Evolutionary conservation across 1,140 invertebrate genomes (phyloP).

Genomic region (Latrodectus geometricus): DNA sequence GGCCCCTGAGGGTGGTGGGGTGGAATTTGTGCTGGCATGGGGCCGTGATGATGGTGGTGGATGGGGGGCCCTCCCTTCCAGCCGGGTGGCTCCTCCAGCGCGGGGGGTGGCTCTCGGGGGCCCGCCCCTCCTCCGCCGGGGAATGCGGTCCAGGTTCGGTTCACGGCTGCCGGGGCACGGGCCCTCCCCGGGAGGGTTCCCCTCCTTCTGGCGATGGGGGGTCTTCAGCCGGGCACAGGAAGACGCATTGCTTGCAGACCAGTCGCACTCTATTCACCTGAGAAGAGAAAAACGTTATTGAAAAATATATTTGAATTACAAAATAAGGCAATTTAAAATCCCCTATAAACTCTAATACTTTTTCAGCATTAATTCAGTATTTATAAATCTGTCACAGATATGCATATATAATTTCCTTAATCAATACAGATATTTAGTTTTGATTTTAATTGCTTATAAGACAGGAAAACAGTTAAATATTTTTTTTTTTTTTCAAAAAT

Average conservation of each 20-base stretch:
- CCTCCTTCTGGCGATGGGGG: constrained; percentile 28
- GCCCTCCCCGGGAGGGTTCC: constrained; percentile 40
- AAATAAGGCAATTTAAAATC: not conserved
- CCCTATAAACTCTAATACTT: too few species aligned
- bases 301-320: not conserved
- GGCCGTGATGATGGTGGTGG: constrained; percentile 55
- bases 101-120: constrained; percentile 43
- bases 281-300: not conserved
- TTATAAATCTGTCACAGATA: too few species aligned
- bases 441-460: too few species aligned
- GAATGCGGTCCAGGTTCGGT: constrained; percentile 60
- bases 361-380: too few species aligned
- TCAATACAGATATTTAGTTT: too few species aligned
- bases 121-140: constrained; percentile 55
- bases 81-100: constrained; percentile 49
- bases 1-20: constrained; percentile 27
- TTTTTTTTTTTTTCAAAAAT: too few species aligned
- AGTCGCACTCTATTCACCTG: not conserved
- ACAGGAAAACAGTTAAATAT: too few species aligned
- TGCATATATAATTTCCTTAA: too few species aligned
- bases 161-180: constrained; percentile 55
- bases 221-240: constrained; percentile 8
- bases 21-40: constrained; percentile 36
- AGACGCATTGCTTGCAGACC: not conserved
- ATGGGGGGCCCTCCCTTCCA: constrained; percentile 53